Base-by-base conservation (phyloP, 2,797 vertebrate species). In the Tapera naevia region DNA sequence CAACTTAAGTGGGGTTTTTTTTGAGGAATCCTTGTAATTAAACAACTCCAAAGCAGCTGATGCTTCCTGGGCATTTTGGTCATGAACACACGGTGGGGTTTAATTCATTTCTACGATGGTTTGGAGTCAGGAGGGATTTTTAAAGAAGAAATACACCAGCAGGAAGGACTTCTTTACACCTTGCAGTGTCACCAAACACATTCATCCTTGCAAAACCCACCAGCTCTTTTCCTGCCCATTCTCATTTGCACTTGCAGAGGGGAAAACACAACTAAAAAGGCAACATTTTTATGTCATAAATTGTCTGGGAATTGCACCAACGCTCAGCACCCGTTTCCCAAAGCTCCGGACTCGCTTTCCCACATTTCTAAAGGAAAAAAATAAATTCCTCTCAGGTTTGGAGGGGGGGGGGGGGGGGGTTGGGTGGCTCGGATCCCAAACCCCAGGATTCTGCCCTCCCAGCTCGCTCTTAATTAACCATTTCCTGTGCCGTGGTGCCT, bases 391-490 rank as follows among this genome's bases (percentile, higher is more conserved):
- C 28, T 51, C 21, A 73, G 69, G 41, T 45, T 70, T 6, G 7
- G 43, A 35, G 46, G 51, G 50, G 35, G 50, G 56, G 45, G 35
- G 7, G 50, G 14, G 50, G 48, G 21, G 23, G 51, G 9, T 12
- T 23, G 33, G 17, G 28, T 14, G 69, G 30, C 69, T 69, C 17
- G 33, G 51, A 73, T 74, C 92, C 79, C 65, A 79, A 79, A 24
- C 56, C 54, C 76, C 81, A 86, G 53, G 71, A 85, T 78, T 84
- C 58, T 60, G 78, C 86, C 79, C 83, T 65, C 69, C 10, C 67
- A 45, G 83, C 88, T 96, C 80, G 65, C 73, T 90, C 71, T 84
- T 91, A 94, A 89, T 94, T 95, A 97, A 97, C 95, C 88, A 73
- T 91, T 95, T 96, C 93, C 92, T 96, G 54, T 50, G 82, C 80